Evolutionary conservation across 2,113 vertebrate genomes (phyloP), one percentile per base, ranked within the genome.

Genomic region (Onychostoma macrolepis): DNA sequence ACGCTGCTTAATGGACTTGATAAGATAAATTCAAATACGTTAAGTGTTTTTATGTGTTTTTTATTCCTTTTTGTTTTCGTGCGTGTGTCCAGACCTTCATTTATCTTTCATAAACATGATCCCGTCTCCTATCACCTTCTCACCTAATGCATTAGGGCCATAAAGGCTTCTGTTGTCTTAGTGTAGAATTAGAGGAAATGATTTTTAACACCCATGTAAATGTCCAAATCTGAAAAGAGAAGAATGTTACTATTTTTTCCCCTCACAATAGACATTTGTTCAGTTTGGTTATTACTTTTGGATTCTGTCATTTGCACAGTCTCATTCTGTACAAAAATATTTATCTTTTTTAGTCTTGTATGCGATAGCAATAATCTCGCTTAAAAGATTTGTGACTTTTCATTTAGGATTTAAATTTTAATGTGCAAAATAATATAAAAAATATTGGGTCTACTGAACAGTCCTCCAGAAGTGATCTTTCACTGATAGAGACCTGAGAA

Each of bases 11-110:
- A 83, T 87, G 86, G 86, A 87, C 56, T 65, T 38, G 71, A 87
- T 76, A 12, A 77, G 21, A 77, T 45, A 9, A 45, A 67, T 56
- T 77, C 30, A 83, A 86, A n/a, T 72, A 86, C 10, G 19, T 38
- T 81, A 56, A 82, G 87, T 88, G 87, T 88, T 53, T 88, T 85
- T 85, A 24, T 88, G 30, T 88, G 87, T 88, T 75, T 74, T 33
- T 79, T 30, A 33, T 43, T 38, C 21, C 41, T 33, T 17, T 61
- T 69, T 72, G 82, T 87, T 43, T 87, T 56, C 2, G 30, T 69
- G 56, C 61, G 17, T 17, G 21, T 50, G 26, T 76, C 36, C 69
- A 74, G 4, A 45, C 33, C 30, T 58, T 80, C 45, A 80, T 84
- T 79, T 33, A 80, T 88, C 24, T 85, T 71, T 84, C 36, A 87